Percentiles rank a stretch among this genome's conserved stretches.
phyloP scores from a whole-genome alignment of 2,888 invertebrate genomes.

The Drosophila kanekoi region DNA sequence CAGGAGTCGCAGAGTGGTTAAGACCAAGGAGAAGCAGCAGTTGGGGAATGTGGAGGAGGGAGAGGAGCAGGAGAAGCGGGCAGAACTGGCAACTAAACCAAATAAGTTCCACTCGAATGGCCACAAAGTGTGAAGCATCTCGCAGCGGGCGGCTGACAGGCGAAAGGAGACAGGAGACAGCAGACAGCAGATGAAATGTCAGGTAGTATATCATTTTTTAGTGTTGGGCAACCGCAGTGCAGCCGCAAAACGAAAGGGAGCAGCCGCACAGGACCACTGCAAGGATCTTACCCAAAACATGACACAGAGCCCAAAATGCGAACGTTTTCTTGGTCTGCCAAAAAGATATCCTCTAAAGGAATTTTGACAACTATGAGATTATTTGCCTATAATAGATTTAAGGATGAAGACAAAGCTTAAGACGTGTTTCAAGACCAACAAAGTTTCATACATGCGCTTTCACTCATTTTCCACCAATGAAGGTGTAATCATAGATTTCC shows the following conservation, averaged over 20 bases:
- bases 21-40: not conserved
- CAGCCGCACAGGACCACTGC: slow-evolving; percentile 38
- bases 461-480: too few relatives aligned
- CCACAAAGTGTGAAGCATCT: slow-evolving; percentile 62
- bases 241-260: slow-evolving; percentile 52
- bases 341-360: not conserved
- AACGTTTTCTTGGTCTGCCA: not conserved
- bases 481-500: too few relatives aligned
- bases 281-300: slow-evolving; percentile 17
- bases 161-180: not conserved
- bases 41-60: not conserved
- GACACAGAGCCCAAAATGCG: not conserved
- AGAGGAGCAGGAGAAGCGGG: not conserved
- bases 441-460: too few relatives aligned
- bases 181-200: slow-evolving; percentile 45
- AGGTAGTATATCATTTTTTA: slow-evolving; percentile 73
- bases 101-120: slow-evolving; percentile 64
- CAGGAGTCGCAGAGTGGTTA: not conserved
- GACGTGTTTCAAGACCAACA: too few relatives aligned
- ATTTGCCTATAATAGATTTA: too few relatives aligned
- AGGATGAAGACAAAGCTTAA: too few relatives aligned
- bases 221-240: slow-evolving; percentile 61
- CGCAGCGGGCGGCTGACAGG: slow-evolving; percentile 10
- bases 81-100: slow-evolving; percentile 35
- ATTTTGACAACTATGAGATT: too few relatives aligned